Evolutionary conservation across 2,888 invertebrate species (phyloP).

Genomic region (Doris montereyensis): DNA sequence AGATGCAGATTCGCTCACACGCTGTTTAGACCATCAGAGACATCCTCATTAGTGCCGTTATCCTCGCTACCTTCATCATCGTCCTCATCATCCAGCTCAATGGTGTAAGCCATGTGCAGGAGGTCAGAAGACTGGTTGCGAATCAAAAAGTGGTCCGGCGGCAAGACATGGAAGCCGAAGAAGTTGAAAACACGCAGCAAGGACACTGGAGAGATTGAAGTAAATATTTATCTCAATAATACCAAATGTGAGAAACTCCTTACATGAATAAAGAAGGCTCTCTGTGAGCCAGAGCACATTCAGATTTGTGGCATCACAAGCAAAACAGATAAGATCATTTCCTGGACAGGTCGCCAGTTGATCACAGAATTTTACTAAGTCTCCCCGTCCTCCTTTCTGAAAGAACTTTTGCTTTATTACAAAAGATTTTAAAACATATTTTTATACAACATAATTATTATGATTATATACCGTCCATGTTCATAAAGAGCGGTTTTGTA

Average conservation of each 20-base stretch:
- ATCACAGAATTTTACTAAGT: no score
- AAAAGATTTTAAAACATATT: no score
- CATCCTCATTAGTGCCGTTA: slow-evolving; percentile 13
- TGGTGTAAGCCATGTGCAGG: slow-evolving; percentile 77
- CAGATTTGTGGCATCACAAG: background rate
- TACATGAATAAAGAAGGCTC: background rate
- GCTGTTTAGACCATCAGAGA: background rate
- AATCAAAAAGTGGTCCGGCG: slow-evolving; percentile 83
- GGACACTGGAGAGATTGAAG: slow-evolving; percentile 81
- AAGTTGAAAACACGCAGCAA: slow-evolving; percentile 97
- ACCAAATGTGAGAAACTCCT: no score
- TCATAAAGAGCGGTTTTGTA: no score
- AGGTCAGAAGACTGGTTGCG: slow-evolving; percentile 80
- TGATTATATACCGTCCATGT: no score
- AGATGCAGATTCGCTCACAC: no score
- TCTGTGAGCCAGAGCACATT: background rate
- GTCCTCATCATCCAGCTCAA: slow-evolving; percentile 53
- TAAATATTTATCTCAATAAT: background rate
- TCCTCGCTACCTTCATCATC: slow-evolving; percentile 32
- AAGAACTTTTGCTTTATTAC: no score
- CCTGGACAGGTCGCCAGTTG: no score
- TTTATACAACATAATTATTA: no score
- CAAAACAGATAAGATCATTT: background rate
- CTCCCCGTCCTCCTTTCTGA: no score
- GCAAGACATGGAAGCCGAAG: slow-evolving; percentile 91